A percentile compares a stretch with the other conserved stretches of the same genome.
Evolutionary conservation across 2,888 invertebrate genomes (phyloP).

Genomic region (Heteromyza rotundicornis): DNA sequence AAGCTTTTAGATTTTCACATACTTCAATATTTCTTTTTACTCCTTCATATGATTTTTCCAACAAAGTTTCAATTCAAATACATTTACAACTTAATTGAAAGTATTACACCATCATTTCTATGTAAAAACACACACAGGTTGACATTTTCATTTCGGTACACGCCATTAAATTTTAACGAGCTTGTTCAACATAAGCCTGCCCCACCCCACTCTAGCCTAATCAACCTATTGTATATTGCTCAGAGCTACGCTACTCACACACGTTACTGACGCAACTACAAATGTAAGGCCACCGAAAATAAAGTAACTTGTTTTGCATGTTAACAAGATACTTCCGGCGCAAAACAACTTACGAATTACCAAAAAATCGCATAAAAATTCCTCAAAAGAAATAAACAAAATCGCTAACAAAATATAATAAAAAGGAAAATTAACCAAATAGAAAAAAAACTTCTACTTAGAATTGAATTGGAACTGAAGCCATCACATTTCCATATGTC

Average conservation of each 20-base stretch:
- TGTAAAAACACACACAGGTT: background rate
- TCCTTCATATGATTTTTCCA: no score
- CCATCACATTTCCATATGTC: conserved; percentile 44
- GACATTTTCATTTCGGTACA: background rate
- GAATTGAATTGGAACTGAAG: background rate
- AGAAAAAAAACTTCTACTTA: background rate
- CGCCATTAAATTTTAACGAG: conserved; percentile 1
- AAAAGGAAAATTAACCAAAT: background rate
- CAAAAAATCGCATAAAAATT: conserved; percentile 23
- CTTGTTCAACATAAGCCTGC: background rate
- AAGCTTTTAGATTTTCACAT: no score
- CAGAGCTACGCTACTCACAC: no score
- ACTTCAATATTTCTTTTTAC: no score
- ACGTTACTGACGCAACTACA: no score
- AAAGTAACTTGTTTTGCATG: conserved; percentile 54
- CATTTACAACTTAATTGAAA: no score
- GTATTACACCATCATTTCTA: no score
- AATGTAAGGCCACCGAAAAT: conserved; percentile 9
- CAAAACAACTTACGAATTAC: conserved; percentile 33
- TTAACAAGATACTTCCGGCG: conserved; percentile 55
- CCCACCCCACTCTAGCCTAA: no score
- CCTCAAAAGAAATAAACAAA: conserved; percentile 21
- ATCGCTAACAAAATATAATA: conserved; percentile 14
- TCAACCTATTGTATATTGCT: no score
- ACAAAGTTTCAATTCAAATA: background rate